Percentiles rank a stretch among this genome's conserved stretches.
phyloP scores from a whole-genome alignment of 2,797 vertebrate genomes.

The Octomys mimax region DNA sequence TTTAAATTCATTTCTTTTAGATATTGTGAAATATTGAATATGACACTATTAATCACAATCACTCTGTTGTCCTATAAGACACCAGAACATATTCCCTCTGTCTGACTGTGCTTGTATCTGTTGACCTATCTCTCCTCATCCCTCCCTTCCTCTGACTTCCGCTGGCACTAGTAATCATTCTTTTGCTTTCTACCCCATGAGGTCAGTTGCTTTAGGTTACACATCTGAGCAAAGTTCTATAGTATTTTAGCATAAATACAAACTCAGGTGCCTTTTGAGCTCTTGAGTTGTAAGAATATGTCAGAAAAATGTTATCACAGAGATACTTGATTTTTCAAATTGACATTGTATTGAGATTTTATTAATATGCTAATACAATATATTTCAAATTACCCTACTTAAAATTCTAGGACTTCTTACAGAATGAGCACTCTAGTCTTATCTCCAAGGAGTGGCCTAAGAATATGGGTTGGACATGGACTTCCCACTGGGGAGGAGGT shows the following conservation, averaged over 20 bases:
- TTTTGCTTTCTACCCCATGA: neutral
- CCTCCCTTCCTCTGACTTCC: too few relatives aligned
- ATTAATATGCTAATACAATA: slow-evolving; percentile 13
- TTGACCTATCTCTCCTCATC: neutral
- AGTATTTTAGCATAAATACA: slow-evolving; percentile 18
- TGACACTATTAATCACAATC: neutral
- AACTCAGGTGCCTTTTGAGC: neutral
- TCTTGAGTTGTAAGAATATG: neutral
- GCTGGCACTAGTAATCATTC: neutral
- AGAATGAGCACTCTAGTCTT: neutral
- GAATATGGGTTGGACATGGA: neutral
- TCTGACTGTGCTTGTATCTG: neutral
- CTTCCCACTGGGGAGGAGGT: neutral
- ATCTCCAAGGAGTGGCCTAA: too few relatives aligned
- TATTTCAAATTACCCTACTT: slow-evolving; percentile 12
- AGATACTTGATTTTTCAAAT: neutral
- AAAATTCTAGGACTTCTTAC: neutral
- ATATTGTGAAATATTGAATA: neutral
- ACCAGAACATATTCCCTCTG: neutral
- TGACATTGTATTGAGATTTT: neutral
- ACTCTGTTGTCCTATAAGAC: neutral
- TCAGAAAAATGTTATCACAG: neutral
- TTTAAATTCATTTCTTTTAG: neutral
- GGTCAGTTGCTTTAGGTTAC: neutral
- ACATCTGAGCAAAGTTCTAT: neutral